These are phyloP conservation scores for Chrysolina haemoptera DNA, from an alignment of 2,888 invertebrate genomes.

Conservation along the genomic window DNA sequence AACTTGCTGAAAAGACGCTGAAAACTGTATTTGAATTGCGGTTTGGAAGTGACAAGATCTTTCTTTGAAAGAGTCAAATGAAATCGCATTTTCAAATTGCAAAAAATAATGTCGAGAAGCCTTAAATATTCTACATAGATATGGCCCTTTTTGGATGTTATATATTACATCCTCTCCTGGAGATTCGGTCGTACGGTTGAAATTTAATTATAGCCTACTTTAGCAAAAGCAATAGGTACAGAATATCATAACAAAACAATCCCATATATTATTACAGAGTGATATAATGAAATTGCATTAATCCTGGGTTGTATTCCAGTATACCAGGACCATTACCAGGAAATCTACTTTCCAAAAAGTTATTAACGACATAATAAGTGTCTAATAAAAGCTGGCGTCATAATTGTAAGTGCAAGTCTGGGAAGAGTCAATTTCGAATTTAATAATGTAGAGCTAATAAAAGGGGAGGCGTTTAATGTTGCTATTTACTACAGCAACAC, in stretches of 20 bases:
- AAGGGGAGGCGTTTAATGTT: background rate
- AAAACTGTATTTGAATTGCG: too few relatives aligned
- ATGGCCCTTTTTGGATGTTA: too few relatives aligned
- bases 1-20: too few relatives aligned
- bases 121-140: too few relatives aligned
- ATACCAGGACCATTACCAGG: background rate
- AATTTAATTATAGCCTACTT: too few relatives aligned
- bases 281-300: background rate
- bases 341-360: background rate
- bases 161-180: too few relatives aligned
- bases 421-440: background rate
- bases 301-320: background rate
- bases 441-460: conserved; percentile 11
- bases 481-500: background rate
- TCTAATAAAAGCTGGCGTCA: conserved; percentile 11
- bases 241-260: background rate
- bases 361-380: background rate
- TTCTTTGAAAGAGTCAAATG: too few relatives aligned
- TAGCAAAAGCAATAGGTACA: too few relatives aligned
- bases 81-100: too few relatives aligned
- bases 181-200: too few relatives aligned
- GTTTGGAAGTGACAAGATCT: too few relatives aligned
- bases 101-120: too few relatives aligned
- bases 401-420: conserved; percentile 6
- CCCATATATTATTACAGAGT: background rate